Conservation (phyloP, 1,140 invertebrate species). For the Colletes gigas region DNA sequence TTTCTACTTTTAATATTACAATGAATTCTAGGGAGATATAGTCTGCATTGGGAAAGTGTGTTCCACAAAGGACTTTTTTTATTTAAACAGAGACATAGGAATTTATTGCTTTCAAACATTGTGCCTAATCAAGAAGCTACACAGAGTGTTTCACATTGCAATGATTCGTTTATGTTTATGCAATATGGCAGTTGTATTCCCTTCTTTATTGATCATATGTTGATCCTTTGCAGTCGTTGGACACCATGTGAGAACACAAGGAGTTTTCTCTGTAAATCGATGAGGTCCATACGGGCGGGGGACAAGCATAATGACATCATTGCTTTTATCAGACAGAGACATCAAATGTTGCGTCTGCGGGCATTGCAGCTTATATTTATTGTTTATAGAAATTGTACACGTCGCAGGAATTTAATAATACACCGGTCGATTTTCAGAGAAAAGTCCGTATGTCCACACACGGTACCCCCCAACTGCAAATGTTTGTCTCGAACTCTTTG, state of each 20-base stretch:
- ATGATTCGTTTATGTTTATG: slow-evolving; percentile 47
- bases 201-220: not conserved
- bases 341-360: too few relatives aligned
- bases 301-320: too few relatives aligned
- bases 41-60: slow-evolving; percentile 71
- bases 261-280: too few relatives aligned
- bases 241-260: too few relatives aligned
- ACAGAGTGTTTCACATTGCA: slow-evolving; percentile 53
- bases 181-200: slow-evolving; percentile 25
- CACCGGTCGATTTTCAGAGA: too few relatives aligned
- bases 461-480: too few relatives aligned
- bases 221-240: not conserved
- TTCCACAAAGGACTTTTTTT: slow-evolving; percentile 77
- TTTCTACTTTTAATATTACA: slow-evolving; percentile 81
- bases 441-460: too few relatives aligned
- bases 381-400: too few relatives aligned
- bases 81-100: slow-evolving; percentile 58
- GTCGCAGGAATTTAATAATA: too few relatives aligned
- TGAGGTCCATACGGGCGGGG: too few relatives aligned
- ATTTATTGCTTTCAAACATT: slow-evolving; percentile 66
- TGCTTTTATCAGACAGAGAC: too few relatives aligned
- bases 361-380: too few relatives aligned
- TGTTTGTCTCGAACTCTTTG: slow-evolving; percentile 27
- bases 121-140: slow-evolving; percentile 69
- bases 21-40: slow-evolving; percentile 71